phyloP scores from a whole-genome alignment of 2,797 vertebrate species.

The Astyanax mexicanus region DNA sequence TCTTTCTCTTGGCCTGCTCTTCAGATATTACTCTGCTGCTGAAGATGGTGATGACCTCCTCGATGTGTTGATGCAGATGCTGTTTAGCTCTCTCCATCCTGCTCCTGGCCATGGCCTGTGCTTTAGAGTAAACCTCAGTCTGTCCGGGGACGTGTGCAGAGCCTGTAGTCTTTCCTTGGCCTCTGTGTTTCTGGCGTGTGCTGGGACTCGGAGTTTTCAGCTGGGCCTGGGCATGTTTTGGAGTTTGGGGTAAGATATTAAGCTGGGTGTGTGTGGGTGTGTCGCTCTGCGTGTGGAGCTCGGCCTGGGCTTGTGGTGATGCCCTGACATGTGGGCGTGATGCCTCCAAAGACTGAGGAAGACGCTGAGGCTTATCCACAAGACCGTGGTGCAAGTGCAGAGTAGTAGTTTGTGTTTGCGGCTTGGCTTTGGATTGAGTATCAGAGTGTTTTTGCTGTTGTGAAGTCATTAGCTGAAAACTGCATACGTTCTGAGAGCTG shows the following conservation, averaged over 20 bases:
- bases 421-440: neutral
- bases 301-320: conserved; percentile 2
- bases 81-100: conserved; percentile 81
- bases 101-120: conserved; percentile 69
- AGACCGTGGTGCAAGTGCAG: neutral
- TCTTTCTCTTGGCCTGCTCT: conserved; percentile 77
- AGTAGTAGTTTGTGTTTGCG: conserved; percentile 15
- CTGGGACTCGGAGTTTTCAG: neutral
- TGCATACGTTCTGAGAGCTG: neutral
- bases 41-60: conserved; percentile 78
- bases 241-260: conserved; percentile 3
- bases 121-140: conserved; percentile 67
- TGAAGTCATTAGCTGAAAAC: neutral
- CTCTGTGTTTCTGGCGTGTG: conserved; percentile 19
- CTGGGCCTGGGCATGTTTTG: conserved; percentile 27
- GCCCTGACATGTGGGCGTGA: conserved; percentile 24
- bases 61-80: conserved; percentile 79
- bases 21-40: conserved; percentile 70
- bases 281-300: conserved; percentile 15
- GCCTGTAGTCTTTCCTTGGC: conserved; percentile 19
- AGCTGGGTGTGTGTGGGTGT: conserved; percentile 27
- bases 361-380: neutral
- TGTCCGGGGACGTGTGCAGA: conserved; percentile 50
- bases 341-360: conserved; percentile 13
- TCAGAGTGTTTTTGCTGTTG: neutral